Base-by-base conservation (phyloP, 2,888 invertebrate genomes). In the Macrosiphum euphorbiae region DNA sequence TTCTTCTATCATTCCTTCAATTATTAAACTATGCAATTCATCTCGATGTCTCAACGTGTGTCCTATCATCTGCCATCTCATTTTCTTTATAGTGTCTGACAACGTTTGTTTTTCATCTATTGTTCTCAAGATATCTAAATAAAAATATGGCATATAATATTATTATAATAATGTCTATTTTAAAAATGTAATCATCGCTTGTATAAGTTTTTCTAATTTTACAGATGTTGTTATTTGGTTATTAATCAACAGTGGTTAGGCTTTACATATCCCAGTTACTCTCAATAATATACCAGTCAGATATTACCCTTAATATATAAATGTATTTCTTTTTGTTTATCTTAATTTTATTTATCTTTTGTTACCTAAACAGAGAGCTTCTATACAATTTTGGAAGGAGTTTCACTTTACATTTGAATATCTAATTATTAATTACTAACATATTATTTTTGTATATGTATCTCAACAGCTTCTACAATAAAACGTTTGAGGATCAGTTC, bases 401-500 rank as follows among this genome's bases (percentile, higher is more conserved):
- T 13, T 16, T n/a, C 5, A n/a, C 7, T n/a, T 67, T 20, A 35
- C 1, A 67, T 67, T 67, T 20, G 7, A 67, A 13, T 67, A 20
- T 5, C 20, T 35, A 78, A 78, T 78, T 2, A 67, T 67, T 16
- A 16, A n/a, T n/a, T 67, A 20, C 35, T 78, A 78, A 20, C 8
- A 78, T 78, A 8, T 78, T 78, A 58, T 55, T 78, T 52, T 58
- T 78, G 20, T 35, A 58, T 85, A 86, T 55, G 26, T 16, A 28
- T 87, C 88, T 91, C 95, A 95, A 52, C 95, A 96, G 96, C 96
- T 99, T 99, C 96, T 99, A 99, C 96, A 99, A 98, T 95, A 98
- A 98, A 96, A 98, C 99, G 96, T 99, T 99, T 96, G 99, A 99
- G 96, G 99, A 98, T 95, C 99, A 99, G 96, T 99, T 99, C 96